These are phyloP conservation scores for Mizuhopecten yessoensis DNA, from an alignment of 1,140 invertebrate genomes.

Conservation along the genomic window DNA sequence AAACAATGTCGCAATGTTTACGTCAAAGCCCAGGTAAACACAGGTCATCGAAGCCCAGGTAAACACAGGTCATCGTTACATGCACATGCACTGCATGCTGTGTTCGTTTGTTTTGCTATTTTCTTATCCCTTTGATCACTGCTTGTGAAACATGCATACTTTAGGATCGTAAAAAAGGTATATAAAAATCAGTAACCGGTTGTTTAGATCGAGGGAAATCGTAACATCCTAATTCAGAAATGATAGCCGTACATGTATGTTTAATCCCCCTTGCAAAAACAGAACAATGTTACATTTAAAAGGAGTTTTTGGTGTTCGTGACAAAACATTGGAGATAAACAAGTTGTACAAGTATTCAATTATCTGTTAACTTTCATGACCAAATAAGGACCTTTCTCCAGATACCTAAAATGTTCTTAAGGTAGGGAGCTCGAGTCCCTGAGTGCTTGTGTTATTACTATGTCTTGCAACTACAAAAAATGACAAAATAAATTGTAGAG, in stretches of 20 bases:
- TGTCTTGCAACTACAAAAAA: too few relatives aligned
- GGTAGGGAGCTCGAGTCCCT: too few relatives aligned
- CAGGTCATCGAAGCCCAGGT: too few relatives aligned
- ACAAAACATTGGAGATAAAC: neutral
- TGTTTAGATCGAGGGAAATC: neutral
- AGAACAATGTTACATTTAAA: neutral
- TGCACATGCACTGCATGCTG: constrained; percentile 18
- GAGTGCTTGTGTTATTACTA: too few relatives aligned
- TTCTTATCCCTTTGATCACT: neutral
- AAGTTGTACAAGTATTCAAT: neutral
- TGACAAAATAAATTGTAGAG: too few relatives aligned
- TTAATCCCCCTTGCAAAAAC: neutral
- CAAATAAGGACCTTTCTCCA: neutral
- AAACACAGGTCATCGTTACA: neutral
- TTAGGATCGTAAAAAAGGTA: neutral
- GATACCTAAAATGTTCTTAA: too few relatives aligned
- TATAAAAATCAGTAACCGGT: neutral
- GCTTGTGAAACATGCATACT: neutral
- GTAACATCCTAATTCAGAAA: neutral
- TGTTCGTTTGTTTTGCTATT: neutral
- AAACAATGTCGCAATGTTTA: neutral
- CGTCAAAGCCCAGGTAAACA: neutral
- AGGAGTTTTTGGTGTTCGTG: constrained; percentile 6
- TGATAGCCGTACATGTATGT: neutral
- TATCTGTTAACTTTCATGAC: neutral